These are phyloP conservation scores for Phortica okadai DNA, from an alignment of 2,888 invertebrate genomes.

Conservation along the genomic window DNA sequence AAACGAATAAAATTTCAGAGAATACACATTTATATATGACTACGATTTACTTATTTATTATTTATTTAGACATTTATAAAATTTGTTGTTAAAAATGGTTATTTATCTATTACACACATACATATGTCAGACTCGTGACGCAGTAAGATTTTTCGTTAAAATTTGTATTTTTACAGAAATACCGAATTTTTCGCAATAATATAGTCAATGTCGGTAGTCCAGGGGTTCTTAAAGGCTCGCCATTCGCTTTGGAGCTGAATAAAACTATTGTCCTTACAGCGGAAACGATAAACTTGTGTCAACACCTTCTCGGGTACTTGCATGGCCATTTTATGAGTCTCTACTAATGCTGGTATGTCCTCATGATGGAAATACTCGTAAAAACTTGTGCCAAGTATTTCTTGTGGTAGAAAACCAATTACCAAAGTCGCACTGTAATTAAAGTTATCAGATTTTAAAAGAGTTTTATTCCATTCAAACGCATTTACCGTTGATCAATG, in stretches of 20 bases:
- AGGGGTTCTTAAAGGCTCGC: conserved; percentile 94
- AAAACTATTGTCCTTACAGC: conserved; percentile 86
- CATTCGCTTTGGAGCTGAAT: conserved; percentile 87
- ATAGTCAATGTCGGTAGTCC: conserved; percentile 96
- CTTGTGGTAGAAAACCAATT: conserved; percentile 94
- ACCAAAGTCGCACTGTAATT: conserved; percentile 80
- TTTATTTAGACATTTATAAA: not conserved
- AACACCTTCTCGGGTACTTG: conserved; percentile 80
- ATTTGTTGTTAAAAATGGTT: not conserved
- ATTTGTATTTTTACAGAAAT: conserved; percentile 78
- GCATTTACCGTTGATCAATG: conserved; percentile 89
- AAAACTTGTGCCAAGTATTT: conserved; percentile 92
- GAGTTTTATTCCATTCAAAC: not conserved
- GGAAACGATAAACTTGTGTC: conserved; percentile 87
- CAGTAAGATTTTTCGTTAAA: not conserved
- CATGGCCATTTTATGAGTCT: conserved; percentile 88
- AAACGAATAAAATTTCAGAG: too few species aligned
- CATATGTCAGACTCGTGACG: conserved; percentile 31
- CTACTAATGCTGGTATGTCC: conserved; percentile 87
- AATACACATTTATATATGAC: too few species aligned
- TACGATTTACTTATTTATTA: too few species aligned
- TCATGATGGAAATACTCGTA: conserved; percentile 93
- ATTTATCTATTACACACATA: not conserved
- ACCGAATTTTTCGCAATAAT: conserved; percentile 91
- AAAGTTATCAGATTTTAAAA: not conserved